Conservation (phyloP, 1,140 invertebrate species). For the Lepidurus couesii region DNA sequence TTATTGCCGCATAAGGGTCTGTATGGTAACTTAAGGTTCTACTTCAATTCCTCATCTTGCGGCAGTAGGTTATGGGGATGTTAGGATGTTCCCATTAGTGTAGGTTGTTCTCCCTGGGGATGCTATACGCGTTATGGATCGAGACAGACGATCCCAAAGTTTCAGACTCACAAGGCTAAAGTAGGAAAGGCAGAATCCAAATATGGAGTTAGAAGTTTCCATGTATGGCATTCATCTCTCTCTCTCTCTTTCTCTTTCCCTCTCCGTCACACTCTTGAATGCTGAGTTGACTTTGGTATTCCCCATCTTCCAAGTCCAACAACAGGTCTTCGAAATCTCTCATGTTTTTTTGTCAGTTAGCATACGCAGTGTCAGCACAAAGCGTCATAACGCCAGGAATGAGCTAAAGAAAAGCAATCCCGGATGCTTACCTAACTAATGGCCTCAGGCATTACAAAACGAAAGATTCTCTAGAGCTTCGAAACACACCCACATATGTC, state of each 20-base stretch:
- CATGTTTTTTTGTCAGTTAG: too few species aligned
- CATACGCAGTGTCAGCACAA: neutral
- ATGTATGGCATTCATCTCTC: neutral
- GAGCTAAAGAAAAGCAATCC: constrained; percentile 9
- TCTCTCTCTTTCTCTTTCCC: neutral
- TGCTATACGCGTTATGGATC: neutral
- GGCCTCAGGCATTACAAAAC: neutral
- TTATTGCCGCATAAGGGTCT: neutral
- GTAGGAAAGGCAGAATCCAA: neutral
- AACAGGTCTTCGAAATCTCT: neutral
- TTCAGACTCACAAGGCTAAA: neutral
- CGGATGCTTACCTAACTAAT: constrained; percentile 5
- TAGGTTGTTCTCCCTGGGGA: neutral
- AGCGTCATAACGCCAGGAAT: neutral
- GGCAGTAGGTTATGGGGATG: neutral
- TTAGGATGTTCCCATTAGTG: neutral
- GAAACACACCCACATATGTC: neutral
- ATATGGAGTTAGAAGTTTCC: neutral
- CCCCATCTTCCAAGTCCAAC: neutral
- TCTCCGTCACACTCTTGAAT: neutral
- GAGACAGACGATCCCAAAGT: neutral
- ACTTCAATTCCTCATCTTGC: neutral
- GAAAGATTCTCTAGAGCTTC: neutral
- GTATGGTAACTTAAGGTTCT: neutral
- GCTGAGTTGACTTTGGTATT: neutral